A percentile compares a stretch with the other conserved stretches of the same genome.
Conservation (phyloP, 2,888 invertebrate genomes). For the Therioaphis trifolii region DNA sequence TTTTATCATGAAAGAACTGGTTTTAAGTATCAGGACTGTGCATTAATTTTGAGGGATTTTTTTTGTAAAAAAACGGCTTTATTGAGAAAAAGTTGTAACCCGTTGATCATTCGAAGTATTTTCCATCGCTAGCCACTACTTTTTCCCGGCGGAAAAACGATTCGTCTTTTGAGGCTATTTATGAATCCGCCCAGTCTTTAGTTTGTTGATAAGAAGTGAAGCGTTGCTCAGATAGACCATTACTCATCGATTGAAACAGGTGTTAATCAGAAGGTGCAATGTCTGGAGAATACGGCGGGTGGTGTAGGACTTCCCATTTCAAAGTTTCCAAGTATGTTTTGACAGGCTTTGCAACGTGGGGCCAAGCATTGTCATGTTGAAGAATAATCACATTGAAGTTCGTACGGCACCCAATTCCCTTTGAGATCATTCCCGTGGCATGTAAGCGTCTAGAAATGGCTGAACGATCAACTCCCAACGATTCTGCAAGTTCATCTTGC, state of each 20-base stretch:
- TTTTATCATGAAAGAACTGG: no score
- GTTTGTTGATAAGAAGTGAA: constrained; percentile 64
- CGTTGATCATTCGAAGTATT: neutral
- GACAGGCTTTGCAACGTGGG: neutral
- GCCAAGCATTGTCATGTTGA: neutral
- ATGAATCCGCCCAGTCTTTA: constrained; percentile 64
- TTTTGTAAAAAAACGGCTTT: no score
- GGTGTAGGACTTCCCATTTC: constrained; percentile 65
- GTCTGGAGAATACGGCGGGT: constrained; percentile 65
- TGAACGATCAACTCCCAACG: no score
- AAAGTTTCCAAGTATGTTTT: no score
- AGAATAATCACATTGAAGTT: neutral
- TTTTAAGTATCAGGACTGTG: no score
- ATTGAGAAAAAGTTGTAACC: no score
- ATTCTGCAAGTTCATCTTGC: no score
- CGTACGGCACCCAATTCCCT: no score
- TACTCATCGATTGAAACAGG: constrained; percentile 65
- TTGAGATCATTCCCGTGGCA: no score
- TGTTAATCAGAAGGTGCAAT: constrained; percentile 65
- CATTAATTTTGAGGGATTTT: no score
- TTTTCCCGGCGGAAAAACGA: constrained; percentile 54
- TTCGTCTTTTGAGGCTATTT: no score
- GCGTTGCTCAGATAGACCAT: constrained; percentile 63
- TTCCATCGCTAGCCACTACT: constrained; percentile 5
- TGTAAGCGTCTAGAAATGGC: no score